phyloP scores from a whole-genome alignment of 2,888 invertebrate species.

The Caradrina kadenii region DNA sequence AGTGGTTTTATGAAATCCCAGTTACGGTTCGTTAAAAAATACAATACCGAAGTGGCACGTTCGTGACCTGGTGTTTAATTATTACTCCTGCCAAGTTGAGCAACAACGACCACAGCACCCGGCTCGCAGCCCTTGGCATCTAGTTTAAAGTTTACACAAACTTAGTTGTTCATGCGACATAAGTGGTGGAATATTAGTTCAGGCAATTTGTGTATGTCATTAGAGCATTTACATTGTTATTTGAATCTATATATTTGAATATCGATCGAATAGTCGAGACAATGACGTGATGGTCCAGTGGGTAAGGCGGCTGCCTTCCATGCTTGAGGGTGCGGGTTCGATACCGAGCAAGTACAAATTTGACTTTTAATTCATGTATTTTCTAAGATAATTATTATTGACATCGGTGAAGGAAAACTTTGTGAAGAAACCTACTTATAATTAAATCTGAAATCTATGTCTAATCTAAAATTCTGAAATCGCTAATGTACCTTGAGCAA shows the following conservation, averaged over 20 bases:
- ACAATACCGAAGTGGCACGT: conserved; percentile 41
- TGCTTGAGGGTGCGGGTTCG: no score
- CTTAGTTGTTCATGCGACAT: conserved; percentile 8
- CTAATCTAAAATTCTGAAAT: no score
- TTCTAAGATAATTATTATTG: no score
- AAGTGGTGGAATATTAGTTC: conserved; percentile 3
- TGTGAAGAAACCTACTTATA: no score
- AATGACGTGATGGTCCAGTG: no score
- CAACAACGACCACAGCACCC: conserved; percentile 16
- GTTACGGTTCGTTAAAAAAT: conserved; percentile 36
- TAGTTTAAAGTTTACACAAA: conserved; percentile 34
- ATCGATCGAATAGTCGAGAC: background rate
- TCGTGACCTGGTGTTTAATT: conserved; percentile 47
- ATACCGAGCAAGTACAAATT: no score
- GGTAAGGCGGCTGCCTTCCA: no score
- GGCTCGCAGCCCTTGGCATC: background rate
- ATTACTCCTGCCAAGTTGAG: conserved; percentile 31
- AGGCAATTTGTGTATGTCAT: conserved; percentile 4
- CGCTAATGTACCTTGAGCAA: no score
- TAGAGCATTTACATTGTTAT: background rate
- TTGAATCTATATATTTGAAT: background rate
- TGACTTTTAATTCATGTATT: no score
- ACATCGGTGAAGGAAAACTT: no score
- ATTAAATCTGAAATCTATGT: no score
- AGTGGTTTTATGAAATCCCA: conserved; percentile 31